phyloP scores from a whole-genome alignment of 2,888 invertebrate species.

The Andrena camellia region DNA sequence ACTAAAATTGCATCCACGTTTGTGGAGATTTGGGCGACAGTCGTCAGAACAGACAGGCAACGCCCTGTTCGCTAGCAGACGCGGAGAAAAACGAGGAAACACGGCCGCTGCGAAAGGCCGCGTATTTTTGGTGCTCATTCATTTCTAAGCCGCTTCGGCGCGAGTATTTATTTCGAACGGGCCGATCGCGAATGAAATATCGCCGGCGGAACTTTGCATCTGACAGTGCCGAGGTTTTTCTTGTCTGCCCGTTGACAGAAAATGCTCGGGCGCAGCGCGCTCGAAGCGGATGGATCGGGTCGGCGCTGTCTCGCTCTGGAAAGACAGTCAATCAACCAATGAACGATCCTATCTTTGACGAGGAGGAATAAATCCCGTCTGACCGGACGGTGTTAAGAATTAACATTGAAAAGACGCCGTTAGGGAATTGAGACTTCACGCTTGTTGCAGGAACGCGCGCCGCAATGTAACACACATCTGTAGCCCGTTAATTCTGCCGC shows the following conservation, averaged over 20 bases:
- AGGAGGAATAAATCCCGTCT: background rate
- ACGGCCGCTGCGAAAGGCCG: slow-evolving; percentile 38
- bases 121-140: slow-evolving; percentile 70
- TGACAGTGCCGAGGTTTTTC: slow-evolving; percentile 22
- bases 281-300: slow-evolving; percentile 11
- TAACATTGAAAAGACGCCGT: background rate
- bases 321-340: slow-evolving; percentile 7
- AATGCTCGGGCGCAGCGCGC: background rate
- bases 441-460: background rate
- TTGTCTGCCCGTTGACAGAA: slow-evolving; percentile 4
- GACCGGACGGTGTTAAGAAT: background rate
- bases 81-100: slow-evolving; percentile 40
- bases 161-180: slow-evolving; percentile 34
- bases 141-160: slow-evolving; percentile 54
- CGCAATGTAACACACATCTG: background rate
- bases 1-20: slow-evolving; percentile 1
- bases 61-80: slow-evolving; percentile 33
- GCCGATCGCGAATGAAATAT: slow-evolving; percentile 33
- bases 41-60: slow-evolving; percentile 41
- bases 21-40: slow-evolving; percentile 46
- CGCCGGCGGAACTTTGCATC: slow-evolving; percentile 13
- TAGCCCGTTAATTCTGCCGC: background rate
- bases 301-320: slow-evolving; percentile 1
- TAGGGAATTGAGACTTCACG: background rate
- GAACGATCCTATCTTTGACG: slow-evolving; percentile 3